Percentiles rank a stretch among this genome's conserved stretches.
These are phyloP conservation scores for Alloscopus bannaensis DNA, from an alignment of 2,888 invertebrate genomes.

Conservation along the genomic window DNA sequence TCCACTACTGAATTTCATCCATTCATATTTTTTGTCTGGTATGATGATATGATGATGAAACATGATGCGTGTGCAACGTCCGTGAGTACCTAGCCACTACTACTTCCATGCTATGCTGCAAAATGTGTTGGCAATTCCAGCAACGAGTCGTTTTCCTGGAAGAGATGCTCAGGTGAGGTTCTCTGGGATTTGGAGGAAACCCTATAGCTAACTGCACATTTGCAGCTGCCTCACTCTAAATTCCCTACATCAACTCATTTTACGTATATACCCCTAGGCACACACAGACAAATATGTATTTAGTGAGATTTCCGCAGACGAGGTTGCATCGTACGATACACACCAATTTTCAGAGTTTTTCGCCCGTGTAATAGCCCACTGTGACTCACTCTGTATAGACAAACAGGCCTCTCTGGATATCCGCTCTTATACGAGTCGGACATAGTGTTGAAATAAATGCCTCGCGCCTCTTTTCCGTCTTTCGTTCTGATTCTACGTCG, in stretches of 20 bases:
- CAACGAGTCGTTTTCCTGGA: slow-evolving; percentile 16
- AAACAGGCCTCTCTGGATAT: too few relatives aligned
- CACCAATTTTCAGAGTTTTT: neutral
- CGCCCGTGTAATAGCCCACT: too few relatives aligned
- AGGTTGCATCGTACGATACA: neutral
- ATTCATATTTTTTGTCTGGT: neutral
- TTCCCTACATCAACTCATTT: neutral
- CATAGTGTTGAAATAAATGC: too few relatives aligned
- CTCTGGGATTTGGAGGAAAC: too few relatives aligned
- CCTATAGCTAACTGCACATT: too few relatives aligned
- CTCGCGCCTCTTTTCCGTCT: too few relatives aligned
- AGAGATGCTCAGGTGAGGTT: slow-evolving; percentile 3
- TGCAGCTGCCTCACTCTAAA: too few relatives aligned
- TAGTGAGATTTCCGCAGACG: neutral
- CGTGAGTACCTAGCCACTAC: neutral
- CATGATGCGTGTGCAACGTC: neutral
- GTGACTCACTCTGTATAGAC: too few relatives aligned
- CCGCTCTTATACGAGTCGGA: too few relatives aligned
- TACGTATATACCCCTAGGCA: neutral
- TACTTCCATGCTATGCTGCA: neutral
- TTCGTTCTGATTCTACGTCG: neutral
- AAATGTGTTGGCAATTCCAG: slow-evolving; percentile 3
- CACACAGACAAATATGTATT: neutral
- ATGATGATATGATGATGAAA: neutral
- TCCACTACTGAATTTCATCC: slow-evolving; percentile 16